Conservation (phyloP, 1,140 invertebrate species). For the Drosophila ogumai region DNA sequence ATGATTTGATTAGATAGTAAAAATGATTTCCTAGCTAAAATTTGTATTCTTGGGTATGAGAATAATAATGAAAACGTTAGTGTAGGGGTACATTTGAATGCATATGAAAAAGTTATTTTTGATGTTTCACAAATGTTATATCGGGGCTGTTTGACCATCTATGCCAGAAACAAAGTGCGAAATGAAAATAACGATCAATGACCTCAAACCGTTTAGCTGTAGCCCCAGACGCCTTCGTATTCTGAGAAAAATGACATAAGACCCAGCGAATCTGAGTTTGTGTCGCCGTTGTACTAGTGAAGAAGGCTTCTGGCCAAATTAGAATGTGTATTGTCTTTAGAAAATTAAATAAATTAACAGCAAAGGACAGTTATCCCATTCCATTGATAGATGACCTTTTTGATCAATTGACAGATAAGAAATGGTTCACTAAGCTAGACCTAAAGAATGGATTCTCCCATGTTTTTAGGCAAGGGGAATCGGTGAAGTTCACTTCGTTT, state of each 20-base stretch:
- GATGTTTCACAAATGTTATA: background rate
- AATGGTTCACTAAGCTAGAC: background rate
- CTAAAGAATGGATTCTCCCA: background rate
- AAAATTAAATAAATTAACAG: background rate
- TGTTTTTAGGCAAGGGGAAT: background rate
- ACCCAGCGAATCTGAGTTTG: no score
- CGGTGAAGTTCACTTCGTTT: background rate
- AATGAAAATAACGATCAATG: slow-evolving; percentile 1
- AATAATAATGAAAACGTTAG: background rate
- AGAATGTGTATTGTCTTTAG: background rate
- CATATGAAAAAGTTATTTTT: background rate
- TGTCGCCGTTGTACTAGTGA: background rate
- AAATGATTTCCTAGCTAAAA: background rate
- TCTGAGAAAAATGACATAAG: no score
- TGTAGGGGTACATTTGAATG: background rate
- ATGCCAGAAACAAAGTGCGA: background rate
- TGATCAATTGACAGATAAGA: background rate
- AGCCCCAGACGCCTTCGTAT: no score
- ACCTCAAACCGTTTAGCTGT: background rate
- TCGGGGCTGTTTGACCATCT: background rate
- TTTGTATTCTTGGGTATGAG: background rate
- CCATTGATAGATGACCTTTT: background rate
- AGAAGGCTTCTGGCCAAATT: background rate
- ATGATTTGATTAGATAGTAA: background rate
- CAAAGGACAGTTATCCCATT: background rate